Conservation (phyloP, 2,888 invertebrate species). For the Lepetodrilus schrolli region DNA sequence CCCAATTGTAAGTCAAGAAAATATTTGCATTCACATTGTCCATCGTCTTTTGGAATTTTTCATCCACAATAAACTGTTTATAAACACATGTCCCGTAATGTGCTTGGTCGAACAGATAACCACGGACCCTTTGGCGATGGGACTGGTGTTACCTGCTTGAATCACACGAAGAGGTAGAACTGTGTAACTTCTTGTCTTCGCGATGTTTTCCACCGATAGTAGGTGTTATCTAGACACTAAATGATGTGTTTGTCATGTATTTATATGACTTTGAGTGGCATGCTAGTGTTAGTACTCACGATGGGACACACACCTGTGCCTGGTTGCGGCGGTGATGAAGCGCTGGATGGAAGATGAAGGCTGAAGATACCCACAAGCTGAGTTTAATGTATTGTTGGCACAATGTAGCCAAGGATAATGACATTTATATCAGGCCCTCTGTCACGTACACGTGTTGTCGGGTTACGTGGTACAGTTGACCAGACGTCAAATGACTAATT, state of each 20-base stretch:
- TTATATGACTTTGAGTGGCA: background rate
- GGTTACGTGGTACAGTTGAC: no score
- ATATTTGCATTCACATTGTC: no score
- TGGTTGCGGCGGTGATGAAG: background rate
- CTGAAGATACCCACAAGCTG: no score
- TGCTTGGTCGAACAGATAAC: background rate
- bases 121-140: background rate
- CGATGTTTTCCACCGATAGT: background rate
- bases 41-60: no score
- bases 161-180: background rate
- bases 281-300: background rate
- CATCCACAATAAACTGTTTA: no score
- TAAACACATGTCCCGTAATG: no score
- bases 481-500: no score
- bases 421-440: no score
- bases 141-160: background rate
- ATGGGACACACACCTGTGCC: background rate
- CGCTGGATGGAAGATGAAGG: background rate
- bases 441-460: no score
- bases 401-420: no score
- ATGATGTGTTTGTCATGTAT: background rate
- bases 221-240: background rate
- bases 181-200: background rate
- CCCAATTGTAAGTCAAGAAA: no score
- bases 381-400: no score